A percentile compares a stretch with the other conserved stretches of the same genome.
These are phyloP conservation scores for Girardia tigrina DNA, from an alignment of 2,888 invertebrate genomes.

Conservation along the genomic window DNA sequence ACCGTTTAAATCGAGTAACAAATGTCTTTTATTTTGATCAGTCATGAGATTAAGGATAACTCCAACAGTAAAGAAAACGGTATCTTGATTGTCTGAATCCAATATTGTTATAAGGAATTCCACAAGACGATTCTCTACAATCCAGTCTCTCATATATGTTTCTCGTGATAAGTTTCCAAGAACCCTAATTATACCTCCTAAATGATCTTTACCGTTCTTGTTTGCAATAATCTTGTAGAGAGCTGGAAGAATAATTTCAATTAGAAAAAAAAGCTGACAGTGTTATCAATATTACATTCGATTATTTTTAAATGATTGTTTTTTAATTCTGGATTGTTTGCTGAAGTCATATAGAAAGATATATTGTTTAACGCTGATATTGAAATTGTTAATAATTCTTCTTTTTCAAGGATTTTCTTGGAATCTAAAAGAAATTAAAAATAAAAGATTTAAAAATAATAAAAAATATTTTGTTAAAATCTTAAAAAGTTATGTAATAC, in stretches of 20 bases:
- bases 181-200: slow-evolving; percentile 64
- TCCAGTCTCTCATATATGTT: slow-evolving; percentile 57
- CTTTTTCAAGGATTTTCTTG: slow-evolving; percentile 42
- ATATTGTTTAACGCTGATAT: slow-evolving; percentile 71
- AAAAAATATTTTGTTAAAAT: too few relatives aligned
- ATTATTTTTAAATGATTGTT: slow-evolving; percentile 45
- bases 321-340: slow-evolving; percentile 38
- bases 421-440: not conserved
- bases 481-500: too few relatives aligned
- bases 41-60: slow-evolving; percentile 65
- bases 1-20: slow-evolving; percentile 47
- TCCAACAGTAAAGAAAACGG: slow-evolving; percentile 66
- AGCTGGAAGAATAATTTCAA: slow-evolving; percentile 38
- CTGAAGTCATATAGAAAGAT: slow-evolving; percentile 54
- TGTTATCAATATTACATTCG: slow-evolving; percentile 41
- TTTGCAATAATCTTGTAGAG: slow-evolving; percentile 41
- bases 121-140: slow-evolving; percentile 56
- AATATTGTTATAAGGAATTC: slow-evolving; percentile 45
- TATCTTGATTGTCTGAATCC: slow-evolving; percentile 57
- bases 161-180: slow-evolving; percentile 69
- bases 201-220: slow-evolving; percentile 52
- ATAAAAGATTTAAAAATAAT: not conserved
- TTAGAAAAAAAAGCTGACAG: slow-evolving; percentile 4
- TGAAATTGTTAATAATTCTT: slow-evolving; percentile 65
- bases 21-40: slow-evolving; percentile 48